These are phyloP conservation scores for Monomorium pharaonis DNA, from an alignment of 1,140 invertebrate genomes.

Conservation along the genomic window DNA sequence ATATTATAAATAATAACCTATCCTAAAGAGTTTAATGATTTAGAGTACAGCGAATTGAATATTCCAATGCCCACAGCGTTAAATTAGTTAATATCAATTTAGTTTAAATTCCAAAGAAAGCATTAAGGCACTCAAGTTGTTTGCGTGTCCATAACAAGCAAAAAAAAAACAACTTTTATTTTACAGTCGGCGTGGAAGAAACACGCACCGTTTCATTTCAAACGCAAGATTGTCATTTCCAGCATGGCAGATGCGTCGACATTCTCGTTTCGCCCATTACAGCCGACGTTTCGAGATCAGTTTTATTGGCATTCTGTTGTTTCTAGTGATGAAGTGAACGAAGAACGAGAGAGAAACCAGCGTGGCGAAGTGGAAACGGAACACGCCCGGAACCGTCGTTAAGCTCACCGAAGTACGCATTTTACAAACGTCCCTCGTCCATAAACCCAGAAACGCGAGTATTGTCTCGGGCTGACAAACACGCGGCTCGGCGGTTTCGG, in stretches of 20 bases:
- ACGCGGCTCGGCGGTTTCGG: neutral
- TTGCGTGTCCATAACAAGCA: neutral
- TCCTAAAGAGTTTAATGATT: neutral
- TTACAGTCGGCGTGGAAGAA: neutral
- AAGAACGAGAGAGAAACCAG: neutral
- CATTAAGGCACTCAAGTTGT: neutral
- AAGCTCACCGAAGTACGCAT: conserved; percentile 26
- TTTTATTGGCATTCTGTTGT: neutral
- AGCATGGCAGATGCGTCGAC: neutral
- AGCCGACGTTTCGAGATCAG: neutral
- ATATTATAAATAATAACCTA: neutral
- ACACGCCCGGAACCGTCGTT: neutral
- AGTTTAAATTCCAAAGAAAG: neutral
- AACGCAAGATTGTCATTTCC: neutral
- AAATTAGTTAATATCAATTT: too few relatives aligned
- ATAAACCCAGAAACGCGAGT: conserved; percentile 58
- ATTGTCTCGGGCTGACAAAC: conserved; percentile 26
- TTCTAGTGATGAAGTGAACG: neutral
- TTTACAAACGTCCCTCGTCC: conserved; percentile 44
- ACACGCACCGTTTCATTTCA: neutral
- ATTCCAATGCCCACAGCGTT: too few relatives aligned
- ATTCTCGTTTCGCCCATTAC: neutral
- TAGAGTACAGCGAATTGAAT: neutral
- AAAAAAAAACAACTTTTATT: neutral
- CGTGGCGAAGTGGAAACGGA: neutral